Evolutionary conservation across 2,113 vertebrate genomes (phyloP).

Genomic region (Psammodynastes pulverulentus): DNA sequence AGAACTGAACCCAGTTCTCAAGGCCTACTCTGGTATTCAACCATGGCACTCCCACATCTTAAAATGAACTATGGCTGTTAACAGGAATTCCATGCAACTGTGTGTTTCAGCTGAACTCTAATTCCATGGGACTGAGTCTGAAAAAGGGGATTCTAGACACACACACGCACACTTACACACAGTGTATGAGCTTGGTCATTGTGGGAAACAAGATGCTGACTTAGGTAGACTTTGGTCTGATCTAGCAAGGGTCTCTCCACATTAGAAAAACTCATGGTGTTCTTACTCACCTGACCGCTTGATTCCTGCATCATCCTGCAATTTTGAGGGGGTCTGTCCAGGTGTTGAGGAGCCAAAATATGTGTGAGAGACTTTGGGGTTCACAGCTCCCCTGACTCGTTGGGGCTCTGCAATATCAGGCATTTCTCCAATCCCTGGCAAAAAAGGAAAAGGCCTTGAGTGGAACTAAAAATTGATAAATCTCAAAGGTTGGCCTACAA

Average conservation of each 20-base stretch:
- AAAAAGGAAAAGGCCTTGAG: conserved; percentile 6
- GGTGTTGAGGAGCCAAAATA: conserved; percentile 3
- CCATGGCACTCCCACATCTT: neutral
- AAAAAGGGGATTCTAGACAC: neutral
- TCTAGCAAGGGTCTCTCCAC: neutral
- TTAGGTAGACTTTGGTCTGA: neutral
- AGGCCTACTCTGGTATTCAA: neutral
- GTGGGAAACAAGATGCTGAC: neutral
- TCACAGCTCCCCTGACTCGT: conserved; percentile 66
- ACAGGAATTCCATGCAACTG: neutral
- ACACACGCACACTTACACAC: neutral
- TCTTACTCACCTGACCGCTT: conserved; percentile 64
- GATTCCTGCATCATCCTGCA: neutral
- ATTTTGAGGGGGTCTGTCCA: neutral
- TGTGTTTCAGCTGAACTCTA: neutral
- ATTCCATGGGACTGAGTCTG: neutral
- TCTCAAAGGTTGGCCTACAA: neutral
- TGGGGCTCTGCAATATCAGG: conserved; percentile 55
- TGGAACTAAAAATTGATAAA: too few relatives aligned
- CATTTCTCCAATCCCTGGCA: conserved; percentile 48
- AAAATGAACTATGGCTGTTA: neutral
- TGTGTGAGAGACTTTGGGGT: neutral
- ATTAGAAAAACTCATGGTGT: neutral
- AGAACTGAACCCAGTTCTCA: neutral
- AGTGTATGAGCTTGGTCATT: neutral